Evolutionary conservation across 2,113 vertebrate genomes (phyloP).

Genomic region (Microcebus jonahi): DNA sequence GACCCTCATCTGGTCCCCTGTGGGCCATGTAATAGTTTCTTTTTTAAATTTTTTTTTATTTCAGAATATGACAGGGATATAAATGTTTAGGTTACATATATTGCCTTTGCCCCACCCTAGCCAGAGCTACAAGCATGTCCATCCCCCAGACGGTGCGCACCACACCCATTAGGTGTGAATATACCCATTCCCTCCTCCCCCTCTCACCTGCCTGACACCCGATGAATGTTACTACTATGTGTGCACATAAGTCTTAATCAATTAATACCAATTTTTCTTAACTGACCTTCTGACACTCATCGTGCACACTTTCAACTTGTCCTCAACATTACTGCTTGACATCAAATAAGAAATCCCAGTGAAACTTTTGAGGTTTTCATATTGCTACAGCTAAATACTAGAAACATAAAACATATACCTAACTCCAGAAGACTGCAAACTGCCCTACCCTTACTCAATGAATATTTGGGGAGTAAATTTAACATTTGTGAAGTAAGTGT

Average conservation of each 20-base stretch:
- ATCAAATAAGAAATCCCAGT: not conserved
- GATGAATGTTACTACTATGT: too few relatives aligned
- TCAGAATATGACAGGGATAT: too few relatives aligned
- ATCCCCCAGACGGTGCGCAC: too few relatives aligned
- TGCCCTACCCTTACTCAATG: not conserved
- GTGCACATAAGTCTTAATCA: too few relatives aligned
- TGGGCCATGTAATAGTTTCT: not conserved
- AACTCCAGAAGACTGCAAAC: not conserved
- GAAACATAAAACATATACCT: not conserved
- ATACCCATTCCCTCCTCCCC: too few relatives aligned
- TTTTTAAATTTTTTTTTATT: too few relatives aligned
- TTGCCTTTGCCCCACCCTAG: too few relatives aligned
- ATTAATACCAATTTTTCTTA: not conserved
- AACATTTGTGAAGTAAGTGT: not conserved
- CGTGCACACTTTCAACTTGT: not conserved
- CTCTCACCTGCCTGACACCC: too few relatives aligned
- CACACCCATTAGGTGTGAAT: too few relatives aligned
- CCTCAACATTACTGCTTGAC: too few relatives aligned
- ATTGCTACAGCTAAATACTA: not conserved
- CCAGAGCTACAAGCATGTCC: too few relatives aligned
- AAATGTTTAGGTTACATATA: too few relatives aligned
- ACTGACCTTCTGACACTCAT: not conserved
- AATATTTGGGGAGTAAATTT: not conserved
- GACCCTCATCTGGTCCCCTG: not conserved
- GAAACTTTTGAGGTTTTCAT: not conserved